Base-by-base conservation (phyloP, 2,797 vertebrate species). In the Coendou prehensilis region DNA sequence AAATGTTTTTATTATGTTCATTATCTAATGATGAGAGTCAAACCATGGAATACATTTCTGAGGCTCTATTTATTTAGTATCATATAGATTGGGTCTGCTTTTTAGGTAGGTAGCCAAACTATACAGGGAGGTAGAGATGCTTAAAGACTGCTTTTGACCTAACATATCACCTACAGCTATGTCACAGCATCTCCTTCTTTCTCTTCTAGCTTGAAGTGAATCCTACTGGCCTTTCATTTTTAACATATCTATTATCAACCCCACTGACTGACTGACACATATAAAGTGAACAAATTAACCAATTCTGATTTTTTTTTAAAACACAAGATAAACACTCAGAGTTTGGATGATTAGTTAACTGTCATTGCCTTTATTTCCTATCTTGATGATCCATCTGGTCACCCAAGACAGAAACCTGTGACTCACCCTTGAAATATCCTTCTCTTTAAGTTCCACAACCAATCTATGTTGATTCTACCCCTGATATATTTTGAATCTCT, bases 401-500 rank as follows among this genome's bases (percentile, higher is more conserved):
- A 81, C 50, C 13, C 20, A 94, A 84, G 20, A 89, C 57, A 91
- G 64, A 93, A 93, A 94, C 50, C 54, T 76, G 28, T 71, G 15
- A 52, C n/a, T 93, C 50, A 80, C 76, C 41, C 30, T 79, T 82
- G n/a, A 96, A 37, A 61, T 79, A 20, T 10, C 45, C 10, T 87
- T 90, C 22, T 56, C 18, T 85, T 94, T 84, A 96, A 88, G 90
- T 64, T 78, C 23, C 47, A 18, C 47, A 79, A 56, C 4, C 10
- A 87, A 37, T 88, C 73, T 93, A 67, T 63, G 4, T 81, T 82
- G 56, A 95, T 94, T 78, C n/a, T 93, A 80, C 52, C 6, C 89
- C 63, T 85, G 61, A 87, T 84, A 54, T 50, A 94, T 89, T 94
- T 75, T 56, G 2, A 89, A n/a, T 96, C 41, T 94, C 28, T 95